phyloP scores from a whole-genome alignment of 2,888 invertebrate genomes.

The Drosophila recens region DNA sequence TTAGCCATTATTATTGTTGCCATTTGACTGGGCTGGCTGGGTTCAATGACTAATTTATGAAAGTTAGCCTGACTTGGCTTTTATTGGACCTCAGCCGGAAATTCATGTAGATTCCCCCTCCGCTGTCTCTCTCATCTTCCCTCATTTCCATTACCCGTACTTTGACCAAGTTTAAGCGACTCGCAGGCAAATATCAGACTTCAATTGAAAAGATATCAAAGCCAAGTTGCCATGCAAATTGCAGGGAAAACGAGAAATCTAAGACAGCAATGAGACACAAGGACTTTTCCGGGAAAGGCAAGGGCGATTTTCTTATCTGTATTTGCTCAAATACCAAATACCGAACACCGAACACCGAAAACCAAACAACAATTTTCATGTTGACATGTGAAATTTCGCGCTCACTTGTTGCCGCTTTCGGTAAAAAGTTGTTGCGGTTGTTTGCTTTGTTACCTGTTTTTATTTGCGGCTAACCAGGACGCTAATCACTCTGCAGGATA shows the following conservation, averaged over 20 bases:
- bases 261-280: conserved; percentile 41
- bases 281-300: conserved; percentile 46
- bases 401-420: conserved; percentile 47
- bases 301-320: conserved; percentile 37
- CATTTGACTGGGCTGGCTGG: conserved; percentile 44
- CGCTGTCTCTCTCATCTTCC: background rate
- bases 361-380: conserved; percentile 34
- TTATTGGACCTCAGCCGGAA: conserved; percentile 47
- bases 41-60: conserved; percentile 81
- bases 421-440: background rate
- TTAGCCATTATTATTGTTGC: conserved; percentile 60
- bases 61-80: conserved; percentile 64
- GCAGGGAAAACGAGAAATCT: conserved; percentile 1
- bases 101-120: conserved; percentile 10
- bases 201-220: conserved; percentile 31
- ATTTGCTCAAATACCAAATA: conserved; percentile 12
- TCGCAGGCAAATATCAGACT: conserved; percentile 38
- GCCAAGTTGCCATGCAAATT: conserved; percentile 16
- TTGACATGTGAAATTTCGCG: conserved; percentile 71
- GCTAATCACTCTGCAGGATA: conserved; percentile 51
- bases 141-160: background rate
- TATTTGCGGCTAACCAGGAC: conserved; percentile 49
- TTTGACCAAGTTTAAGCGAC: conserved; percentile 4
- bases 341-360: background rate
- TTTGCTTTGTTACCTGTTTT: conserved; percentile 21